A percentile compares a stretch with the other conserved stretches of the same genome.
These are phyloP conservation scores for Erpobdella octoculata DNA, from an alignment of 2,888 invertebrate species.

Conservation along the genomic window DNA sequence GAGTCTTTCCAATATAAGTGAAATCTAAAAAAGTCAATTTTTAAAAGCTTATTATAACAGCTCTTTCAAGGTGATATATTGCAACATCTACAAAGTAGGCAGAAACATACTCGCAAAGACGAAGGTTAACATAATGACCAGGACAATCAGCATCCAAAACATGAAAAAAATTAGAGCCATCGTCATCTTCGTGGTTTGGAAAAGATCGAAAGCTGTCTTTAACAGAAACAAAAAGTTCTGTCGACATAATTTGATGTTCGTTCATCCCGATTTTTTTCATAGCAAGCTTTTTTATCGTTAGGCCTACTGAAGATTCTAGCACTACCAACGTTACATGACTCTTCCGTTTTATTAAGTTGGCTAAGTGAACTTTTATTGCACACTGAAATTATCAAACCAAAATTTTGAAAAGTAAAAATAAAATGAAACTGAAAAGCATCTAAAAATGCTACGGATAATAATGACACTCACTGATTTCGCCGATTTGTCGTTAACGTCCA, in stretches of 20 bases:
- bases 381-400: neutral
- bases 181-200: neutral
- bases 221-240: constrained; percentile 6
- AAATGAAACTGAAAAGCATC: neutral
- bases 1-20: constrained; percentile 9
- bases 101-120: neutral
- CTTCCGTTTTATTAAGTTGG: constrained; percentile 12
- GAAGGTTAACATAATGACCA: neutral
- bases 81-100: neutral
- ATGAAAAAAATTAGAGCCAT: constrained; percentile 9
- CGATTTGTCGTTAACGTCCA: neutral
- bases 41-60: neutral
- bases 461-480: constrained; percentile 3
- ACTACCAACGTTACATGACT: constrained; percentile 13
- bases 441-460: neutral
- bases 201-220: neutral
- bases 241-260: constrained; percentile 7
- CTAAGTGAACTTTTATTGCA: constrained; percentile 13
- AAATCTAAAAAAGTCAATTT: neutral
- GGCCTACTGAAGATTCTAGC: neutral
- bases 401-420: neutral
- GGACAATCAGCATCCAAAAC: constrained; percentile 14
- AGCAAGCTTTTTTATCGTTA: constrained; percentile 5
- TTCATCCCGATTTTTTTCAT: constrained; percentile 15
- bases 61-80: neutral